These are phyloP conservation scores for Drosophila aff. DNA, from an alignment of 1,140 invertebrate genomes.

Conservation along the genomic window DNA sequence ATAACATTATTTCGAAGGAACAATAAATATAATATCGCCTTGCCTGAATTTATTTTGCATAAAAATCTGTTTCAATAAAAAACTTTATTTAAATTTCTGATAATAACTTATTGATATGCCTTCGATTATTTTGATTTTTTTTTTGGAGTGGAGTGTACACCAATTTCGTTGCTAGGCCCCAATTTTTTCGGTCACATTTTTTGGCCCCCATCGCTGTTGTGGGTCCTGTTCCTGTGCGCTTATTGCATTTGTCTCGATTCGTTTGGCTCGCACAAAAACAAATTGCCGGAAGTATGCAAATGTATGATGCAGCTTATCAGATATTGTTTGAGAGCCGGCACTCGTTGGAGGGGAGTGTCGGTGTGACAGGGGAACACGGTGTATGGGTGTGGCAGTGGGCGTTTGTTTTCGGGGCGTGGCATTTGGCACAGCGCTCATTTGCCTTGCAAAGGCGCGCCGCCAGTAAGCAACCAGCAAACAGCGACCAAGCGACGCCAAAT, in stretches of 20 bases:
- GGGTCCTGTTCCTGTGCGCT: slow-evolving; percentile 53
- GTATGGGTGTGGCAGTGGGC: slow-evolving; percentile 9
- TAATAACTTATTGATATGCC: slow-evolving; percentile 5
- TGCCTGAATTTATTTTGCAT: not conserved
- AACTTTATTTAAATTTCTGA: not conserved
- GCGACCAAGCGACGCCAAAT: slow-evolving; percentile 68
- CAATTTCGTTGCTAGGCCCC: slow-evolving; percentile 1
- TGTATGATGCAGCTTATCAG: slow-evolving; percentile 82
- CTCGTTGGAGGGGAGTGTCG: slow-evolving; percentile 2
- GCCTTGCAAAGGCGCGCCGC: slow-evolving; percentile 70
- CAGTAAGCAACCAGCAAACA: slow-evolving; percentile 56
- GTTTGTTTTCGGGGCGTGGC: slow-evolving; percentile 29
- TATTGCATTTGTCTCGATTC: slow-evolving; percentile 83
- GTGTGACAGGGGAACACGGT: not conserved
- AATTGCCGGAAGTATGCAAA: slow-evolving; percentile 83
- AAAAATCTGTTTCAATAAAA: not conserved
- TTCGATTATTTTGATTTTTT: not conserved
- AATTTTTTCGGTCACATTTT: slow-evolving; percentile 4
- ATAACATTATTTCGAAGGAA: not conserved
- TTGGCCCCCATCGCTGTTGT: slow-evolving; percentile 8
- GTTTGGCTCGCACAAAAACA: slow-evolving; percentile 80
- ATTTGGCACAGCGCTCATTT: slow-evolving; percentile 64
- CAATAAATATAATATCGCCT: not conserved
- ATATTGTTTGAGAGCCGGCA: slow-evolving; percentile 76
- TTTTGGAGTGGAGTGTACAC: slow-evolving; percentile 2